phyloP scores from a whole-genome alignment of 2,888 invertebrate genomes.

The Leistus spinibarbis region DNA sequence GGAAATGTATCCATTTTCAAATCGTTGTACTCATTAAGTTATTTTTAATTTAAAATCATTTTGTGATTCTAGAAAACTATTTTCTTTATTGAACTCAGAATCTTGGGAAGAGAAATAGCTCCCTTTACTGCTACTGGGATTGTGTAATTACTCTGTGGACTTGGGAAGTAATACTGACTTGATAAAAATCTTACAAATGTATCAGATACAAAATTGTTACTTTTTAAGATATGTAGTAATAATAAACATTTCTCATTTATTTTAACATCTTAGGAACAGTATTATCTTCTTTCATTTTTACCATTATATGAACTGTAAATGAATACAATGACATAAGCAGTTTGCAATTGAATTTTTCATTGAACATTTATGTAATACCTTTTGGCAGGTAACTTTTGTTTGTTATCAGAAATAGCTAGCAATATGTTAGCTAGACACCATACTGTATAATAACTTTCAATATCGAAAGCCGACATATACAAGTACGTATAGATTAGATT shows the following conservation, averaged over 20 bases:
- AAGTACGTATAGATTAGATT: constrained; percentile 16
- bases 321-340: constrained; percentile 37
- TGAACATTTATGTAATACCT: not conserved
- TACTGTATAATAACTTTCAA: constrained; percentile 9
- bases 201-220: constrained; percentile 32
- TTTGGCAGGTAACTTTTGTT: not conserved
- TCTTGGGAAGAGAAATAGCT: too few species aligned
- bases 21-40: too few species aligned
- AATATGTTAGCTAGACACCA: constrained; percentile 32
- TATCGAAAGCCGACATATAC: constrained; percentile 25
- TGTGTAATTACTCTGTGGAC: too few species aligned
- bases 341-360: constrained; percentile 18
- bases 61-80: too few species aligned
- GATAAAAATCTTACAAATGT: constrained; percentile 29
- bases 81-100: too few species aligned
- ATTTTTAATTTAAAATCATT: too few species aligned
- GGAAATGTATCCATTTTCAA: too few species aligned
- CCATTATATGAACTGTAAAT: constrained; percentile 34
- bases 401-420: constrained; percentile 26
- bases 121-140: too few species aligned
- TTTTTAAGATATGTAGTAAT: constrained; percentile 32
- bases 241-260: constrained; percentile 30
- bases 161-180: constrained; percentile 5
- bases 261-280: constrained; percentile 38
- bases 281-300: constrained; percentile 11